Evolutionary conservation across 2,797 vertebrate species (phyloP).

Genomic region (Dipus sagitta): DNA sequence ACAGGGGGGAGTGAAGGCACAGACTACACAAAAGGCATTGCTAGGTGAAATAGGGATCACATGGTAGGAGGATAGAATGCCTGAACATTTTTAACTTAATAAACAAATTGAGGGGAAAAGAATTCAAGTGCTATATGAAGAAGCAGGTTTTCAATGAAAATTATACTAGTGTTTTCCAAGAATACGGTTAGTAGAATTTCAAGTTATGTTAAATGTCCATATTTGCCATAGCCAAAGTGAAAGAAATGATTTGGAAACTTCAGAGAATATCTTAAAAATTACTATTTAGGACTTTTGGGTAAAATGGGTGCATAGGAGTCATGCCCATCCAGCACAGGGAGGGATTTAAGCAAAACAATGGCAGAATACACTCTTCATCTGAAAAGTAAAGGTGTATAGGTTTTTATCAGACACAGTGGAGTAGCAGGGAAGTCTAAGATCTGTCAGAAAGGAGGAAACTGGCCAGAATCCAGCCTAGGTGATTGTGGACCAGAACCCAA

Average conservation of each 20-base stretch:
- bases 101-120: neutral
- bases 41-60: neutral
- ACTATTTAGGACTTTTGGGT: too few relatives aligned
- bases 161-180: neutral
- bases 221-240: conserved; percentile 12
- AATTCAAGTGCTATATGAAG: neutral
- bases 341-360: too few relatives aligned
- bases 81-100: neutral
- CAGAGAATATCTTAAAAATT: conserved; percentile 20
- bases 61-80: neutral
- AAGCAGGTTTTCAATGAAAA: neutral
- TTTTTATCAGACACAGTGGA: too few relatives aligned
- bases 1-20: neutral
- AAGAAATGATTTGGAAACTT: conserved; percentile 21
- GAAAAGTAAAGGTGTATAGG: too few relatives aligned
- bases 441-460: too few relatives aligned
- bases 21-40: neutral
- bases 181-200: neutral
- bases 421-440: too few relatives aligned
- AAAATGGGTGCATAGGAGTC: too few relatives aligned
- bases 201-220: neutral
- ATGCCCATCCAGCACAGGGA: too few relatives aligned
- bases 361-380: too few relatives aligned
- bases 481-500: too few relatives aligned
- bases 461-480: too few relatives aligned